Conservation (phyloP, 2,113 vertebrate genomes). For the Grus americana region DNA sequence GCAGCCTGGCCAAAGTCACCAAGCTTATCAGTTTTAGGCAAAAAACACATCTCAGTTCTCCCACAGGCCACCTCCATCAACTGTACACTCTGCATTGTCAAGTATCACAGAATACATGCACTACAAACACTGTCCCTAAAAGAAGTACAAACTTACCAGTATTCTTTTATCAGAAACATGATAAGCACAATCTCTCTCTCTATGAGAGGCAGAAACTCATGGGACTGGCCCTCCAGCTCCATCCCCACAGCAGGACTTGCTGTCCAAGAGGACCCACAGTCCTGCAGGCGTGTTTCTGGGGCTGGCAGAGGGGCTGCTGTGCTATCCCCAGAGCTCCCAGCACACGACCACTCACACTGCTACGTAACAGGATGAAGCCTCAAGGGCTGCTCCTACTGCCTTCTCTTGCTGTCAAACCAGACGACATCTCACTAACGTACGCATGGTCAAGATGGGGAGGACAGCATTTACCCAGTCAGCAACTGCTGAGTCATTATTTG, state of each 20-base stretch:
- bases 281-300: background rate
- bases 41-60: background rate
- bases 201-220: background rate
- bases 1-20: background rate
- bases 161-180: background rate
- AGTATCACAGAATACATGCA: background rate
- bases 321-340: background rate
- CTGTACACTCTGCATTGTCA: background rate
- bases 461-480: background rate
- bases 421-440: background rate
- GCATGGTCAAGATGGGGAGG: background rate
- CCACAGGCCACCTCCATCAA: background rate
- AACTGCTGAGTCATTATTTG: background rate
- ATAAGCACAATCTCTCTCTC: background rate
- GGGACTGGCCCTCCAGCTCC: background rate
- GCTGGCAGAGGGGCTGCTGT: background rate
- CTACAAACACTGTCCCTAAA: background rate
- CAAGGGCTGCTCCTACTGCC: background rate
- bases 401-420: background rate
- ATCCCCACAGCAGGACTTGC: background rate
- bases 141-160: background rate
- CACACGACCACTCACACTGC: rapidly evolving
- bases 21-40: background rate
- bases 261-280: background rate
- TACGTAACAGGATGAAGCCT: background rate